phyloP scores from a whole-genome alignment of 2,113 vertebrate genomes.

The Urocitellus parryii region DNA sequence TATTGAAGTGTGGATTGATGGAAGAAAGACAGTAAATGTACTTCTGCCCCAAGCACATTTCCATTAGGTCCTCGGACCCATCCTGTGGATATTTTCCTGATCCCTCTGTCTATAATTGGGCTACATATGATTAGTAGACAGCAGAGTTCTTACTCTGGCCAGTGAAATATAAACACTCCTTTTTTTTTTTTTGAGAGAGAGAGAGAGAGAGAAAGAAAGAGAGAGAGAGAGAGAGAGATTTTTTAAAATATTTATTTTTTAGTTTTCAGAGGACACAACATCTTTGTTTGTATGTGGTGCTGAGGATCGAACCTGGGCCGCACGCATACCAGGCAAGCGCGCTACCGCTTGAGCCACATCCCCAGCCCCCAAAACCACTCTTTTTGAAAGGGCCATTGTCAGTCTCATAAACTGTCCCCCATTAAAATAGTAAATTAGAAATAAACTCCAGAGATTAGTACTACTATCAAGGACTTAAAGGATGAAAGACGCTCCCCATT shows the following conservation, averaged over 20 bases:
- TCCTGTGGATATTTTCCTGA: background rate
- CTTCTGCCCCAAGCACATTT: background rate
- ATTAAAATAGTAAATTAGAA: background rate
- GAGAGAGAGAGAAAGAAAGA: too few relatives aligned
- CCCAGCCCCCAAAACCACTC: background rate
- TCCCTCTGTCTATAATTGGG: background rate
- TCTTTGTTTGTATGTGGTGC: too few relatives aligned
- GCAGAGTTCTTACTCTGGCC: background rate
- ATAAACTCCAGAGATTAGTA: background rate
- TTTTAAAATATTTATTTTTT: too few relatives aligned
- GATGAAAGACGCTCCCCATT: background rate
- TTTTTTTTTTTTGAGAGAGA: background rate
- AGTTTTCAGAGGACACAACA: too few relatives aligned
- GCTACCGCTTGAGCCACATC: too few relatives aligned
- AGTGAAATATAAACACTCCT: background rate
- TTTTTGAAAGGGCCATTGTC: background rate
- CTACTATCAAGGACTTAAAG: background rate
- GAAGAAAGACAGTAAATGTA: background rate
- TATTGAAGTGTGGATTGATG: background rate
- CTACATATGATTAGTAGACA: background rate
- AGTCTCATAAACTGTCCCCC: background rate
- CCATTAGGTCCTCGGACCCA: background rate
- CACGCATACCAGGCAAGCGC: too few relatives aligned
- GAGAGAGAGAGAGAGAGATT: too few relatives aligned
- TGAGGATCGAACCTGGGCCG: too few relatives aligned